These are phyloP conservation scores for Leptinotarsa defecta DNA, from an alignment of 1,140 invertebrate species.

Conservation along the genomic window DNA sequence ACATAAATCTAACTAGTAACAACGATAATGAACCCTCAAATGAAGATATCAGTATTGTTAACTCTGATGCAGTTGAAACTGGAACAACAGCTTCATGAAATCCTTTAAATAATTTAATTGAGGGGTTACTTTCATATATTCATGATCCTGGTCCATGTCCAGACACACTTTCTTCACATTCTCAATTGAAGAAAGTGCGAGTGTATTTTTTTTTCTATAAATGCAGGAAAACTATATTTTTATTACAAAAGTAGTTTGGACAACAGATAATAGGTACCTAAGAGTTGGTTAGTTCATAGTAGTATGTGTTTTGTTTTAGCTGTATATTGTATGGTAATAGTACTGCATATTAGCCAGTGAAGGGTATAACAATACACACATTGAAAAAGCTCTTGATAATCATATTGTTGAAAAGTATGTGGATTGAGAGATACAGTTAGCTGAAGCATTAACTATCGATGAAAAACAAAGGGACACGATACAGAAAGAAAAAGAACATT, in stretches of 20 bases:
- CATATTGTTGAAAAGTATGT: background rate
- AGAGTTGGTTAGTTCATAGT: background rate
- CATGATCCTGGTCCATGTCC: too few relatives aligned
- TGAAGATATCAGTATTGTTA: too few relatives aligned
- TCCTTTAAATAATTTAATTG: too few relatives aligned
- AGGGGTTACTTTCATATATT: too few relatives aligned
- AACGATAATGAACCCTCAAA: too few relatives aligned
- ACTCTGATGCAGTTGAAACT: too few relatives aligned
- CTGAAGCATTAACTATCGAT: background rate
- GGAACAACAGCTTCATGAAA: too few relatives aligned
- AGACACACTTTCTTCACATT: too few relatives aligned
- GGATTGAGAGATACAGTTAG: background rate
- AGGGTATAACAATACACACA: background rate
- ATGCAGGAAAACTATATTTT: background rate
- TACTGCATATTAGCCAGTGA: background rate
- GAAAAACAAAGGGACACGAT: background rate
- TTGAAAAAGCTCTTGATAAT: background rate
- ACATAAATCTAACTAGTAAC: too few relatives aligned
- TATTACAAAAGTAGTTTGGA: background rate
- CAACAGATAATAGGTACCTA: background rate
- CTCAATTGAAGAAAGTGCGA: too few relatives aligned
- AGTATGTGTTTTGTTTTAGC: background rate
- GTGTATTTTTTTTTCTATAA: background rate
- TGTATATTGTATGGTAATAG: background rate
- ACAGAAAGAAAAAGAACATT: background rate